Evolutionary conservation across 2,888 invertebrate genomes (phyloP), one percentile per base, ranked within the genome.

Genomic region (Amiota communis): DNA sequence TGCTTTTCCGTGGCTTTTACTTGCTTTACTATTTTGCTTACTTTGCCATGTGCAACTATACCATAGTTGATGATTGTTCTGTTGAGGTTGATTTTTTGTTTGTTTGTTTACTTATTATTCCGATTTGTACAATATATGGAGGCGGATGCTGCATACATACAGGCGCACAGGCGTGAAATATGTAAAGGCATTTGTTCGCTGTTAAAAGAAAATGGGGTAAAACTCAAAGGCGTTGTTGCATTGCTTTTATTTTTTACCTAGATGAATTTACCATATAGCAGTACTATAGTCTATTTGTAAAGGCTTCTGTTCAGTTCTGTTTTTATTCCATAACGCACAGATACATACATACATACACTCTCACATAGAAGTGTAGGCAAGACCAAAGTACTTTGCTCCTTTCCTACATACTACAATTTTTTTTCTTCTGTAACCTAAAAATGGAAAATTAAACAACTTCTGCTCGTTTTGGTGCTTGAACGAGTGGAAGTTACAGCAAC

Each of bases 361-460:
- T 76, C 73, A 74, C 78, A 73, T 74, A 72, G 53, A 69, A n/a
- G 56, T 9, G 56, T 9, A 57, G 47, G 59, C 59, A 59, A 47
- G 11, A 61, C 13, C 64, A 48, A 47, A 61, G 20, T 20, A 46
- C 65, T 57, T 76, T 72, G 74, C 75, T 78, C 77, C 83, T 83
- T 85, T 79, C 79, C 74, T 67, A 73, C 70, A 63, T 72, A 61
- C 59, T 68, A 53, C 46, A 20, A 56, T 61, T 71, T 76, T 68
- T 65, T 71, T 73, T 70, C 72, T 46, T 71, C 74, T 74, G 80
- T 75, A 74, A 78, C 79, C 81, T 82, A 80, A 83, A 83, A 86
- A 84, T 84, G 87, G 85, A 81, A 87, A 87, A 86, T 87, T 87
- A 79, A 87, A 87, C 84, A 87, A 83, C 84, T 86, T 86, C 87